Base-by-base conservation (phyloP, 2,888 invertebrate species). In the Drosophila formosana region DNA sequence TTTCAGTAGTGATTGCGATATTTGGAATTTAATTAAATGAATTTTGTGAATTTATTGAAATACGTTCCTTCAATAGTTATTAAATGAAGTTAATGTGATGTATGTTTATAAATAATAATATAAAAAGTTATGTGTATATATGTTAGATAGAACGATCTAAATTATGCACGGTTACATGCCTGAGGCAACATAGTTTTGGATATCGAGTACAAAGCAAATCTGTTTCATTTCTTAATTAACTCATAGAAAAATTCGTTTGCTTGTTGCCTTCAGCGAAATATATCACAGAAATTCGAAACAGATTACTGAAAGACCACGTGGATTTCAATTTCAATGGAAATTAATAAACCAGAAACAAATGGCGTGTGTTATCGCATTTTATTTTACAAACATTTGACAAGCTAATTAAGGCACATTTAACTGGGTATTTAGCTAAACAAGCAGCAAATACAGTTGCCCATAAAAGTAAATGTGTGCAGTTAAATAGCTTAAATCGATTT, bases 401-500 rank as follows among this genome's bases (percentile, higher is more conserved):
- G 13, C 41, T 50, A 41, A 30, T 43, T 50, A 30, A 25, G 23
- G 23, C 11, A 9, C 30, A 43, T 49, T 62, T 30, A 72, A 49
- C 26, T 4, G 32, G 8, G 18, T 26, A 62, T 61, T 72, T 52
- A 57, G 32, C 34, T 23, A 30, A 60, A 8, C 39, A 37, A 45
- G 4, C 26, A 53, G 9, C 13, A 18, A 2, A 41, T 18, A 66
- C 55, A 70, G 46, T 58, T 25, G 9, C 41, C 23, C 18, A n/a
- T 18, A 49, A 60, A 68, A 57, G 69, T 73, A 32, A 26, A 34
- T 26, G 23, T 32, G 18, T 28, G 37, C 23, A 72, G 47, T 41
- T 18, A 28, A 34, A 49, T 13, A 43, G 25, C 49, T 65, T 62
- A 62, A 67, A 72, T 49, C 39, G 45, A 46, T 58, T 73, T 73